These are phyloP conservation scores for Heliconius aoede DNA, from an alignment of 2,888 invertebrate species.

Conservation along the genomic window DNA sequence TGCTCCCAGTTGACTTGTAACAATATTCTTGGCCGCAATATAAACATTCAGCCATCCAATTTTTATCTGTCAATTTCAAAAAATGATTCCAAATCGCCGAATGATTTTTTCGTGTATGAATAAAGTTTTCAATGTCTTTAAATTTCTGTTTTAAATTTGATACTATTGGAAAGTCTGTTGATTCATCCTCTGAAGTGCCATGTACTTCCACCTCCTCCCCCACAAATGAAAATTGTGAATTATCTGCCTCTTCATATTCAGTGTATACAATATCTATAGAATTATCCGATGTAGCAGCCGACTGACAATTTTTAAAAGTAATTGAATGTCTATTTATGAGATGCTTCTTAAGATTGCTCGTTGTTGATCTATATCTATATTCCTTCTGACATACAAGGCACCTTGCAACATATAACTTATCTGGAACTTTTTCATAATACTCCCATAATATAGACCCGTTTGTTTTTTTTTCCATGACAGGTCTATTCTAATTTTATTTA, in stretches of 20 bases:
- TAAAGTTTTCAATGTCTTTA: background rate
- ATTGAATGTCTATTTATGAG: background rate
- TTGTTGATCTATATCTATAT: background rate
- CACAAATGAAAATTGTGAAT: background rate
- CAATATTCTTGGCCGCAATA: constrained; percentile 7
- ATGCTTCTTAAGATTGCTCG: background rate
- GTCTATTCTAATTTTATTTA: background rate
- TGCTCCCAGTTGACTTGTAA: background rate
- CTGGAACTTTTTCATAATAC: background rate
- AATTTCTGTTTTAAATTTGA: background rate
- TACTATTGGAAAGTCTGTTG: background rate
- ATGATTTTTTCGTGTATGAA: background rate
- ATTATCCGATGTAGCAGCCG: background rate
- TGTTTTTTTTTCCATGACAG: background rate
- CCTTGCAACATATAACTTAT: background rate
- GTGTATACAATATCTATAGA: background rate
- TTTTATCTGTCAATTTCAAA: background rate
- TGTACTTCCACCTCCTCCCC: background rate
- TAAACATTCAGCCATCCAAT: background rate
- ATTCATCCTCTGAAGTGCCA: background rate
- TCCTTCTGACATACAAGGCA: background rate
- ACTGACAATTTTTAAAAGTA: background rate
- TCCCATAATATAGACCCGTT: background rate
- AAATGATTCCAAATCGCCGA: background rate
- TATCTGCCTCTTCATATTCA: background rate